Percentiles rank a stretch among this genome's conserved stretches.
These are phyloP conservation scores for Pyrgus malvae DNA, from an alignment of 2,888 invertebrate genomes.

Conservation along the genomic window DNA sequence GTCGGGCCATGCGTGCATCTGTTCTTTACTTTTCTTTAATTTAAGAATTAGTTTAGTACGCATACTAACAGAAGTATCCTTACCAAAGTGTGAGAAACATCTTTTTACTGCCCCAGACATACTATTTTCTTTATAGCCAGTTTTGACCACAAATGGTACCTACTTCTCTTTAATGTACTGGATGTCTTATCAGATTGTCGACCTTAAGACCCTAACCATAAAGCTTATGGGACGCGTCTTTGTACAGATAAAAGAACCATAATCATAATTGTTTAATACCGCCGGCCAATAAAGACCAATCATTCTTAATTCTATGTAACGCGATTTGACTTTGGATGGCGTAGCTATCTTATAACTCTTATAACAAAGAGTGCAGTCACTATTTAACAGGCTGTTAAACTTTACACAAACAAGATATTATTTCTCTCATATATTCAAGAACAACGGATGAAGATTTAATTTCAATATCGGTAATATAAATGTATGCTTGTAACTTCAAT, in stretches of 20 bases:
- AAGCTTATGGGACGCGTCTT: neutral
- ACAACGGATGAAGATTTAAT: no score
- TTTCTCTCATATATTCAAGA: no score
- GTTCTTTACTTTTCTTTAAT: no score
- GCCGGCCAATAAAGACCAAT: slow-evolving; percentile 56
- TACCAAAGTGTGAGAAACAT: neutral
- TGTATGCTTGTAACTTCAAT: no score
- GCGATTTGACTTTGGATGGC: slow-evolving; percentile 51
- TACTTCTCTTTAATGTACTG: neutral
- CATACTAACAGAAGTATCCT: no score
- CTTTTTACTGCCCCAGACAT: neutral
- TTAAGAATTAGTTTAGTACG: no score
- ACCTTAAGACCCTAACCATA: neutral
- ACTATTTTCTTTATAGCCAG: neutral
- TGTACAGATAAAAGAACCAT: slow-evolving; percentile 11
- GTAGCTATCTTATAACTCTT: neutral
- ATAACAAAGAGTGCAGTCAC: no score
- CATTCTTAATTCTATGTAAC: slow-evolving; percentile 62
- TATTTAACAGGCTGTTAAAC: no score
- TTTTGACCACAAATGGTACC: neutral
- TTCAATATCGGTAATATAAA: no score
- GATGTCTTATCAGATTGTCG: neutral
- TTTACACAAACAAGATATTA: no score
- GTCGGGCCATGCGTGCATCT: no score
- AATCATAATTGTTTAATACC: slow-evolving; percentile 39